Evolutionary conservation across 2,113 vertebrate genomes (phyloP), one percentile per base, ranked within the genome.

Genomic region (Archocentrus centrarchus): DNA sequence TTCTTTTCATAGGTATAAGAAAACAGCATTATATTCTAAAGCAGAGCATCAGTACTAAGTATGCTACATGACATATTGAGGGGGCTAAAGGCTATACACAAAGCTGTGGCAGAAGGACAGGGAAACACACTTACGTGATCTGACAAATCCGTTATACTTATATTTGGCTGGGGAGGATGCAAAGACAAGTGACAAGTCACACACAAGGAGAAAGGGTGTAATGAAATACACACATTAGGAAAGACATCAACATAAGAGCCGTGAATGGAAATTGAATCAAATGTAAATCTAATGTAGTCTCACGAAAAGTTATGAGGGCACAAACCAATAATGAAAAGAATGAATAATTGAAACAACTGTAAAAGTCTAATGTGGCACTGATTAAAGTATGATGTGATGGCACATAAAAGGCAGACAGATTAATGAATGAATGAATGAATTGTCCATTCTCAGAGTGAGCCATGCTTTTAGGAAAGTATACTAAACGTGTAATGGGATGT

Each of bases 101-200:
- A 86, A 90, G 92, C 77, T 88, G 84, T 88, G 88, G 90, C 86
- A 90, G 83, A 91, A 93, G 89, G 95, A 95, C 93, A 90, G 94
- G 94, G 93, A 94, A 93, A 94, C 93, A 94, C 92, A 97, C 96
- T 97, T 97, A 97, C 96, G 95, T 96, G 96, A 93, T 95, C 94
- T 95, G 95, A 96, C 95, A 96, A 92, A 96, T 96, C 96, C 95
- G 91, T 97, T 96, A 97, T 95, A 96, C 94, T 96, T 96, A 96
- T 95, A 96, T 96, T 96, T 96, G 93, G 96, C 96, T 96, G 94
- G 95, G 95, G 91, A 95, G 92, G 96, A 95, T 95, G 94, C 93
- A 96, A 95, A 96, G 95, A 96, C 95, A 96, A 93, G 94, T 95
- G 93, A 95, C 92, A 95, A 91, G 94, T 96, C 96, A 96, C 94